Base-by-base conservation (phyloP, 2,797 vertebrate genomes). In the Neosalanx taihuensis region DNA sequence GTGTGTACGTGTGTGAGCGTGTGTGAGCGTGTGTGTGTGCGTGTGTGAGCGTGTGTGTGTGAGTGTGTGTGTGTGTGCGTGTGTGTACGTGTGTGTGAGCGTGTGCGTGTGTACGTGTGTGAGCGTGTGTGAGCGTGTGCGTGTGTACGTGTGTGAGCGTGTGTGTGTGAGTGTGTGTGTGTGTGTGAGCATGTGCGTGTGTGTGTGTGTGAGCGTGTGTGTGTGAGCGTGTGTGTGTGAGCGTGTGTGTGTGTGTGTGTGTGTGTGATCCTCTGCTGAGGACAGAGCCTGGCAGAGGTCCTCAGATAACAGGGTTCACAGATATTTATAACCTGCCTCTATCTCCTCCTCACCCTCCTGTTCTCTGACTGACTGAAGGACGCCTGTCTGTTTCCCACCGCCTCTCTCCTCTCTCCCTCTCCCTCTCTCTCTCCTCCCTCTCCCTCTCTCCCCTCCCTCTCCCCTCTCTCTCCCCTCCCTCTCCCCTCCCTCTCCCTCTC, bases 291-390 rank as follows among this genome's bases (percentile, higher is more conserved):
- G 1, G 33, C 72, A 49, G 59, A 69, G 9, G 9, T 9, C 6
- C 3, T 41, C 82, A 69, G 83, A 87, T 86, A 85, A 77, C 67
- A 2, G 5, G 49, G 64, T 69, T 73, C 69, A 33, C 71, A 63
- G 18, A 17, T 0, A 87, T 90, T 89, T 87, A 84, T 88, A 87
- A 53, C 76, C n/a, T 71, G 58, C 64, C 58, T 5, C 20, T 60
- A 20, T 7, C 9, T 60, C 58, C 58, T 26, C 23, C n/a, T 59
- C 58, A 1, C 58, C 13, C 37, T 41, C 37, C 10, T 6, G 37
- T 10, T 10, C 37, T 41, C 12, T 41, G 37, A 12, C 37, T 10
- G 10, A 13, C 37, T 41, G 37, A 41, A 9, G 10, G 37, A 41
- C 37, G 37, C 37, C 3, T 41, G 37, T 41, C 37, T 41, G 20